Evolutionary conservation across 2,888 invertebrate species (phyloP), one percentile per base, ranked within the genome.

Genomic region (Monochamus alternatus): DNA sequence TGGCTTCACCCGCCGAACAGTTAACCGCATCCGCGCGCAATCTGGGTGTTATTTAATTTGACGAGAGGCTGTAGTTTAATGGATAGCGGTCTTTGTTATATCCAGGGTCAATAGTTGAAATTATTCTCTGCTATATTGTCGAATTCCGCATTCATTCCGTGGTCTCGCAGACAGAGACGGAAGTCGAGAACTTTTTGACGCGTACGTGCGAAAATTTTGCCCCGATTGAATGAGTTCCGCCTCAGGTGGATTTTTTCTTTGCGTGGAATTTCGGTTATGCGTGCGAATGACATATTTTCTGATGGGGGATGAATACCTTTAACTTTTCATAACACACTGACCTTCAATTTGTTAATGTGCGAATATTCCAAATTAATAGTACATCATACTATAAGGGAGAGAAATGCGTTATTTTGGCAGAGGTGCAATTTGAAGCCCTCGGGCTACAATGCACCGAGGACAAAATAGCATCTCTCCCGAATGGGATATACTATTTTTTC

Each of bases 21-120:
- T 69, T 62, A 71, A 62, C 63, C 71, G 71, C 71, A 71, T 12
- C 63, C 63, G 63, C 63, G 71, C 52, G n/a, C 63, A 71, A 71
- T 71, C 71, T 71, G 71, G 62, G 63, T 71, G 71, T 71, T 71
- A 71, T 71, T 71, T 71, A 71, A 71, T 71, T 71, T 71, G 71
- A 71, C 63, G 71, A 71, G 63, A 71, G 71, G 71, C 52, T 51
- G 71, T 12, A 71, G 71, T 69, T 69, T 60, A 69, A 69, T 69
- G 69, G 60, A 69, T 63, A 62, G 52, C 52, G 71, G 71, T 71
- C 71, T 71, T 71, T 71, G 71, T 71, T 71, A 71, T 63, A 71
- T 63, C 71, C 51, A 63, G 71, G 71, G 71, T 71, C 71, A 71
- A 71, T 71, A 71, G 63, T 71, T 71, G 71, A 63, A 71, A 71